Base-by-base conservation (phyloP, 2,113 vertebrate species). In the Megaceryle maxima region DNA sequence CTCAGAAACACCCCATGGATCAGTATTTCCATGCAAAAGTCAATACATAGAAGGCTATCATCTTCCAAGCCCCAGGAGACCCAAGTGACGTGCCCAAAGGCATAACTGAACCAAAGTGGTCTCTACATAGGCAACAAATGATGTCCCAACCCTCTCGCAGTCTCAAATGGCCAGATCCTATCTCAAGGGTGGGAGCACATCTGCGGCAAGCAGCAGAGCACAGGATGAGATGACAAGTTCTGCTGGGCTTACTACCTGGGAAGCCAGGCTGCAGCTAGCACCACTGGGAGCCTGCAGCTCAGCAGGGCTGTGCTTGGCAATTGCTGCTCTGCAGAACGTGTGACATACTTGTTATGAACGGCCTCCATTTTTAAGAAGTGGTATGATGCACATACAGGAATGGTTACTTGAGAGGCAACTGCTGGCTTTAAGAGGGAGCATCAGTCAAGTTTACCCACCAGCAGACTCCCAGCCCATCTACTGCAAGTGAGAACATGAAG, bases 401-500 rank as follows among this genome's bases (percentile, higher is more conserved):
- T 14, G 25, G 63, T 59, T 67, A 62, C 6, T 24, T 6, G 33
- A 64, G 55, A 87, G 63, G 75, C 3, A 5, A 43, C 28, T 20
- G 29, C 39, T 29, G 37, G 59, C 28, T 78, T 41, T 31, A 37
- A 37, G 68, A n/a, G n/a, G 46, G 44, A 69, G 67, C 33, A 13
- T 50, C 67, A 69, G 33, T 33, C 33, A 69, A 50, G 22, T 35
- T 48, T 50, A 68, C 62, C 29, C 62, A 69, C n/a, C 50, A 64
- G 86, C 31, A 62, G 39, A 69, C n/a, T 48, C 39, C 60, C 59
- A 57, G 55, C 25, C 50, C 60, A 24, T 13, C 72, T 90, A 39
- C 94, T 31, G n/a, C 0, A 0, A 69, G 62, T 4, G 31, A n/a
- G 72, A 77, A 28, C 68, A n/a, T 0, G 0, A 22, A 35, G 73